Evolutionary conservation across 64 coral and sea anemone species (phyloP).

Genomic region (Stichodactyla mertensii): DNA sequence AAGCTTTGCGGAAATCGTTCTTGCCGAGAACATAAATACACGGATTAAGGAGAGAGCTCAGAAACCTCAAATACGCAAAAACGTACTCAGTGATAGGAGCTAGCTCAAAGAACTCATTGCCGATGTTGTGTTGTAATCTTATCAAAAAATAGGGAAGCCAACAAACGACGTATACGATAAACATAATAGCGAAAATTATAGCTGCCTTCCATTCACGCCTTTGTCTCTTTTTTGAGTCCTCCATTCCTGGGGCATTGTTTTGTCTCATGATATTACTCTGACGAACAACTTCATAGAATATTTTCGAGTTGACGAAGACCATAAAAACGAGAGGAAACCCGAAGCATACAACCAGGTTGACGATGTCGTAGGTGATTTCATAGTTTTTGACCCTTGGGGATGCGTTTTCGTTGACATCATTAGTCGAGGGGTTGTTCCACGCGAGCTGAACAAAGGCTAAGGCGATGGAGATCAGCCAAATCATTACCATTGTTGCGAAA

Average conservation of each 20-base stretch:
- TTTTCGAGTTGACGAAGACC: slow-evolving; percentile 32
- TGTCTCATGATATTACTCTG: slow-evolving; percentile 46
- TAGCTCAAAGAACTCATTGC: slow-evolving; percentile 50
- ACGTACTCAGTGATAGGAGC: neutral
- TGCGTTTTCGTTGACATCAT: slow-evolving; percentile 10
- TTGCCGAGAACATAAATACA: slow-evolving; percentile 56
- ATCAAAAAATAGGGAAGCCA: slow-evolving; percentile 55
- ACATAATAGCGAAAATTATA: slow-evolving; percentile 46
- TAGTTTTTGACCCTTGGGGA: slow-evolving; percentile 23
- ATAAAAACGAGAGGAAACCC: slow-evolving; percentile 39
- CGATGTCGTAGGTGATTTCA: slow-evolving; percentile 53
- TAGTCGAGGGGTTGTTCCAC: slow-evolving; percentile 23
- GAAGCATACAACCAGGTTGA: slow-evolving; percentile 26
- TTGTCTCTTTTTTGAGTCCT: slow-evolving; percentile 5
- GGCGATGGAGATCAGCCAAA: slow-evolving; percentile 46
- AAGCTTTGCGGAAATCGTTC: slow-evolving; percentile 55
- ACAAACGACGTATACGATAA: slow-evolving; percentile 17
- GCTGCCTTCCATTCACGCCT: slow-evolving; percentile 43
- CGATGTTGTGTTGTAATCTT: slow-evolving; percentile 58
- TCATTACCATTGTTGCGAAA: neutral
- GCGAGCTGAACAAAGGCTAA: slow-evolving; percentile 45
- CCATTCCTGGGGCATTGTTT: slow-evolving; percentile 41
- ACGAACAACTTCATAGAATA: slow-evolving; percentile 48
- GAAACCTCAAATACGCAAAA: slow-evolving; percentile 52
- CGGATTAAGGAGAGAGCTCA: slow-evolving; percentile 60